Percentiles rank a stretch among this genome's conserved stretches.
phyloP scores from a whole-genome alignment of 2,797 vertebrate species.

The Hylomyscus alleni region DNA sequence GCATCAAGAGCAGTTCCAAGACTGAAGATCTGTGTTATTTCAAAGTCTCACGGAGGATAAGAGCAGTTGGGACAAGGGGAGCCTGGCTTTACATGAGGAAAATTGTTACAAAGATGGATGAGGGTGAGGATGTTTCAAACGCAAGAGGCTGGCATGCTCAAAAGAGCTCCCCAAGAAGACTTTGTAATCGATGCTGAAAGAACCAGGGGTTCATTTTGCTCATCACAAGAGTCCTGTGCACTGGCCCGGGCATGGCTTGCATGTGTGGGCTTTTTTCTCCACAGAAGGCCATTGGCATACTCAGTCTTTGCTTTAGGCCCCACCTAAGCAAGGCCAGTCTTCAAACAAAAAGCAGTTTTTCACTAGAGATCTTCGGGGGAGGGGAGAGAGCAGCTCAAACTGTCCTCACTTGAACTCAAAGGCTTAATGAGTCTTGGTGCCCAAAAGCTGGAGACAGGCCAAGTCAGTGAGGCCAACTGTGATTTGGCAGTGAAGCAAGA shows the following conservation, averaged over 20 bases:
- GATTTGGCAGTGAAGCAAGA: slow-evolving; percentile 82
- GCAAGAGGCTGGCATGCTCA: background rate
- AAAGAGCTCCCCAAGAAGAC: background rate
- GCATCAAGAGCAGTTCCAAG: slow-evolving; percentile 31
- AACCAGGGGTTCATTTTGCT: slow-evolving; percentile 41
- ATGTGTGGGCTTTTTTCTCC: slow-evolving; percentile 60
- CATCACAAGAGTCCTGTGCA: background rate
- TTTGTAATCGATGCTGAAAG: slow-evolving; percentile 21
- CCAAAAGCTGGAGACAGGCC: slow-evolving; percentile 84
- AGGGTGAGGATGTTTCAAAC: background rate
- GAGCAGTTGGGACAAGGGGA: background rate
- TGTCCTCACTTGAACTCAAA: slow-evolving; percentile 89
- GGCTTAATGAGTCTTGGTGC: slow-evolving; percentile 86
- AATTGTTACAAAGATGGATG: slow-evolving; percentile 19
- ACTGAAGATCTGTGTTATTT: background rate
- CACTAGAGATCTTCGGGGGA: slow-evolving; percentile 8
- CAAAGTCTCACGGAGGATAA: background rate
- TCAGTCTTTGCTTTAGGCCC: slow-evolving; percentile 14
- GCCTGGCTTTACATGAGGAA: background rate
- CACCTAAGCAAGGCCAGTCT: slow-evolving; percentile 64
- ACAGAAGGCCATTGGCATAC: slow-evolving; percentile 45
- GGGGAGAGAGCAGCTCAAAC: slow-evolving; percentile 75
- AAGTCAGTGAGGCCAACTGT: slow-evolving; percentile 81
- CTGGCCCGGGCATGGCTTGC: slow-evolving; percentile 11
- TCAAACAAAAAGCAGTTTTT: slow-evolving; percentile 79